Conservation (phyloP, 2,888 invertebrate species). For the Gonocerus acuteangulatus region DNA sequence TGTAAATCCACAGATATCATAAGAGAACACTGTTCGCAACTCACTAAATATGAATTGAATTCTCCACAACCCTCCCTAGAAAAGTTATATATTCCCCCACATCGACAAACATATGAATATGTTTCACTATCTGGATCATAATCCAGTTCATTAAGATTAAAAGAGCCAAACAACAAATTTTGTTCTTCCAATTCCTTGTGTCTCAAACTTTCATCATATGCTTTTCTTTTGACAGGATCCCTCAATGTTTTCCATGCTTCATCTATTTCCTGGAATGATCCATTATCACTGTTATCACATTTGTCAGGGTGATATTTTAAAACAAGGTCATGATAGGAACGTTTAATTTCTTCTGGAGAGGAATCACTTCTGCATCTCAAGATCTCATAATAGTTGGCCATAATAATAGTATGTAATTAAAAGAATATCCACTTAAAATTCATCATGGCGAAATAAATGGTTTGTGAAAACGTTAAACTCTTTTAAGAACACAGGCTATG, state of each 20-base stretch:
- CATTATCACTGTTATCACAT: neutral
- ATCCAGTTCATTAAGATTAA: slow-evolving; percentile 16
- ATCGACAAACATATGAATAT: slow-evolving; percentile 24
- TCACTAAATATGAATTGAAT: slow-evolving; percentile 25
- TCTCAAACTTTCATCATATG: slow-evolving; percentile 20
- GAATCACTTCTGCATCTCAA: slow-evolving; percentile 6
- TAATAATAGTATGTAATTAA: neutral
- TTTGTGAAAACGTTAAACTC: no score
- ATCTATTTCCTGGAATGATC: slow-evolving; percentile 22
- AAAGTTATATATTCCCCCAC: slow-evolving; percentile 29
- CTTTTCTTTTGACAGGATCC: slow-evolving; percentile 19
- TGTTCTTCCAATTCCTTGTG: slow-evolving; percentile 20
- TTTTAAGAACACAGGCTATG: no score
- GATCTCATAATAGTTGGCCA: slow-evolving; percentile 21
- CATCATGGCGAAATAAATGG: no score
- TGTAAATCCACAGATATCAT: slow-evolving; percentile 29
- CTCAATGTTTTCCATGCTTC: slow-evolving; percentile 29
- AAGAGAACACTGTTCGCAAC: slow-evolving; percentile 27
- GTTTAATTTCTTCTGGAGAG: slow-evolving; percentile 25
- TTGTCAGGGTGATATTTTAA: slow-evolving; percentile 27
- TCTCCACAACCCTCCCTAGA: slow-evolving; percentile 22
- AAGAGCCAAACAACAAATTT: slow-evolving; percentile 23
- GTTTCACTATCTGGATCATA: slow-evolving; percentile 18
- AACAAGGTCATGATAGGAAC: slow-evolving; percentile 13
- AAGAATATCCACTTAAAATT: no score